phyloP scores from a whole-genome alignment of 1,140 invertebrate species.

The Nixonia krombeini region DNA sequence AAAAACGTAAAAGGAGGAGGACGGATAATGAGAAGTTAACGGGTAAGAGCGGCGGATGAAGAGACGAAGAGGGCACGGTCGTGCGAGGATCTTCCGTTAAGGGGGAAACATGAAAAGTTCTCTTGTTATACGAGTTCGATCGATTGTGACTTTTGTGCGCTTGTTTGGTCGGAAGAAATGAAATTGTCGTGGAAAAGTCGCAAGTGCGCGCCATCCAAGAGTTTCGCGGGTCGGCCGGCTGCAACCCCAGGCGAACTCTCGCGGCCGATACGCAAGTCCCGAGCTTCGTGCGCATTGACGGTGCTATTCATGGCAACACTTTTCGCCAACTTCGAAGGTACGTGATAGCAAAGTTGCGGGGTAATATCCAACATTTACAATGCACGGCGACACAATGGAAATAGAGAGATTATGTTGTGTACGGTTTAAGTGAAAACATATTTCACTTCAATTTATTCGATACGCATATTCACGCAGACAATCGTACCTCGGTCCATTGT shows the following conservation, averaged over 20 bases:
- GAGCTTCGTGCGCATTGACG: not conserved
- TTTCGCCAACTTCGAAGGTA: conserved; percentile 1
- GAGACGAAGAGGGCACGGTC: too few species aligned
- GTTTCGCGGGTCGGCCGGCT: not conserved
- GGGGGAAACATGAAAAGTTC: conserved; percentile 7
- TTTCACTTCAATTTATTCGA: too few species aligned
- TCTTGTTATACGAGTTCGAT: conserved; percentile 1
- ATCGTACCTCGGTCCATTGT: too few species aligned
- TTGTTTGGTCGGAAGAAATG: not conserved
- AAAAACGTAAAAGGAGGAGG: too few species aligned
- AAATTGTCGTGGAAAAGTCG: not conserved
- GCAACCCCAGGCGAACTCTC: not conserved
- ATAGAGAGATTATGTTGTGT: not conserved
- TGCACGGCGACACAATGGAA: too few species aligned
- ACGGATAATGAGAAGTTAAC: too few species aligned
- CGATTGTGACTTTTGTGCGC: not conserved
- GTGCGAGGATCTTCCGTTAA: not conserved
- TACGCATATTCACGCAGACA: too few species aligned
- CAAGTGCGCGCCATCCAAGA: not conserved
- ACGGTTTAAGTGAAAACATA: too few species aligned
- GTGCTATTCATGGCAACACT: not conserved
- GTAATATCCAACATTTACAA: too few species aligned
- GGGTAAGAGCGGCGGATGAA: too few species aligned
- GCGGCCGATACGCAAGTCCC: not conserved
- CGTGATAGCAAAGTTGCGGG: too few species aligned